Conservation (phyloP, 2,113 vertebrate genomes). For the Pongo abelii region DNA sequence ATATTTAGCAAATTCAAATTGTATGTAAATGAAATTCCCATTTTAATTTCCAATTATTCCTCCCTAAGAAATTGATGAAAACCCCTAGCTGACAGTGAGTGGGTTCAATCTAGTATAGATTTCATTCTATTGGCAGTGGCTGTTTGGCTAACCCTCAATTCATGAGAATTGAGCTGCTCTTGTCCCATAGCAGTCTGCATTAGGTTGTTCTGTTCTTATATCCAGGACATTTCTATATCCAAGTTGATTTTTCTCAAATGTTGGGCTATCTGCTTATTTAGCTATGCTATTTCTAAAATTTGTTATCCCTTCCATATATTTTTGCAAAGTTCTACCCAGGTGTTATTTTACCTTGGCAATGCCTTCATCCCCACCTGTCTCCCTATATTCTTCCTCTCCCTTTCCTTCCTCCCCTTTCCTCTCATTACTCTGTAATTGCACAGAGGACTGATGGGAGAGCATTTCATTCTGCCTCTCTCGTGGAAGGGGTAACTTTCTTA, state of each 20-base stretch:
- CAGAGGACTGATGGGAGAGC: accelerated
- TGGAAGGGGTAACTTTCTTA: neutral
- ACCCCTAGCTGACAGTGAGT: neutral
- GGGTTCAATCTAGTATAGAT: neutral
- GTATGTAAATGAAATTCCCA: neutral
- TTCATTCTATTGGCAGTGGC: neutral
- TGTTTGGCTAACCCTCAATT: neutral
- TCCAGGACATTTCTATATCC: neutral
- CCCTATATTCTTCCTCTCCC: neutral
- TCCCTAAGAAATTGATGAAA: neutral
- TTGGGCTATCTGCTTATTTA: neutral
- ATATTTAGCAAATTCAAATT: neutral
- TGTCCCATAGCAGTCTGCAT: neutral
- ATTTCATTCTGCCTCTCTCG: neutral
- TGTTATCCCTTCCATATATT: neutral
- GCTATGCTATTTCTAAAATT: neutral
- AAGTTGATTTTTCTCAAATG: neutral
- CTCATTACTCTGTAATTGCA: neutral
- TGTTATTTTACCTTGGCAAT: neutral
- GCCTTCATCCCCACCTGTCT: neutral
- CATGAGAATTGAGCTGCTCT: neutral
- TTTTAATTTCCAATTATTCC: neutral
- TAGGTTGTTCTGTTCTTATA: neutral
- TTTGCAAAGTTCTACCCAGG: neutral
- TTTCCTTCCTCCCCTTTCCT: neutral